Evolutionary conservation across 2,888 invertebrate species (phyloP), one percentile per base, ranked within the genome.

Genomic region (Platycheirus rosarum): DNA sequence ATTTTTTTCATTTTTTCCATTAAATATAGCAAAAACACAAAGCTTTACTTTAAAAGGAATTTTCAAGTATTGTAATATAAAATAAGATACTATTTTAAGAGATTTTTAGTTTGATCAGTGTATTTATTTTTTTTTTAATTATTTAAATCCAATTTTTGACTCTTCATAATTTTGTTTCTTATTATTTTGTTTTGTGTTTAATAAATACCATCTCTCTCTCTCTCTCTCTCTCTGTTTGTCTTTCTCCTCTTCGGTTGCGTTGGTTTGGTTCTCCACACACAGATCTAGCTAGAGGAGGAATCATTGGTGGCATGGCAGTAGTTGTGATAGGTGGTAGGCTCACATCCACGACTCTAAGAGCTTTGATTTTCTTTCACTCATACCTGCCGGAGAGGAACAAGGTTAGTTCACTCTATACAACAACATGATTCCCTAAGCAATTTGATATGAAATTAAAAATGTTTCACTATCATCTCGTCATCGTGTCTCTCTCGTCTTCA

Each of bases 341-440:
- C 85, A 84, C 85, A 82, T 84, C 87, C 86, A 71, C 62, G 77
- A 86, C 87, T 87, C 86, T 88, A 86, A 87, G 86, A 88, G 87
- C 87, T 86, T 86, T 87, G 87, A 86, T 85, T 86, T 86, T 87
- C 87, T 86, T 87, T 87, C 87, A 86, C 88, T 89, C 89, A 90
- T 88, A 91, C 91, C 91, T 91, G 91, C 89, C 90, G 90, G 91
- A 91, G 91, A 91, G 91, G 91, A 91, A 91, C 91, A 90, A 91
- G 89, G 89, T 91, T 91, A 91, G 91, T 91, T 91, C 91, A 86
- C 91, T 91, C 91, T 91, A 85, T 88, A 90, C 90, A 89, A n/a
- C 90, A 91, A 90, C 91, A 90, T 91, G 91, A 91, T 86, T 85
- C 85, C 87, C 87, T 86, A 86, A 86, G 86, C 85, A 86, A 85